A percentile compares a stretch with the other conserved stretches of the same genome.
Conservation (phyloP, 1,140 invertebrate species). For the Drosophila simulans region DNA sequence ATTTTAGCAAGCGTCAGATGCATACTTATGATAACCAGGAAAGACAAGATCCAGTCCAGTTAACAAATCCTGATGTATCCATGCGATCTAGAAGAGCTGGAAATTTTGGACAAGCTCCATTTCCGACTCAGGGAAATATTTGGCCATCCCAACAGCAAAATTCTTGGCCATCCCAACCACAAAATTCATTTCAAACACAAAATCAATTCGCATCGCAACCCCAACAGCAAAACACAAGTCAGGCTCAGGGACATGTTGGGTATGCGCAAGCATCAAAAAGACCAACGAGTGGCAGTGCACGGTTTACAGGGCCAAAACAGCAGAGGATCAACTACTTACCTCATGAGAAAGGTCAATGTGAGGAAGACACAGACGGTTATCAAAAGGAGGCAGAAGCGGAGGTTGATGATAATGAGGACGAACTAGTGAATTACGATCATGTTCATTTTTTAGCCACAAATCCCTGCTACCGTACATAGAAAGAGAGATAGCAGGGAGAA, state of each 20-base stretch:
- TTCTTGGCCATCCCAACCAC: too few relatives aligned
- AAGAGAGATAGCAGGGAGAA: slow-evolving; percentile 13
- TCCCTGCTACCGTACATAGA: slow-evolving; percentile 9
- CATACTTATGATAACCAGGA: too few relatives aligned
- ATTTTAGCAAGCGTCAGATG: too few relatives aligned
- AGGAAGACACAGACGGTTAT: not conserved
- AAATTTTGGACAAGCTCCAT: too few relatives aligned
- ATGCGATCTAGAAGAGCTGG: too few relatives aligned
- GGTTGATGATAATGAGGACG: not conserved
- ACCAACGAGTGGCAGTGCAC: slow-evolving; percentile 5
- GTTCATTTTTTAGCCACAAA: slow-evolving; percentile 5
- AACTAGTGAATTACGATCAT: not conserved
- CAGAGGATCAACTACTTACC: slow-evolving; percentile 15
- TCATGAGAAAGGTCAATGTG: slow-evolving; percentile 1
- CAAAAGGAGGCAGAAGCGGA: slow-evolving; percentile 4
- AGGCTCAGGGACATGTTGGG: not conserved
- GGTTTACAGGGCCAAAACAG: slow-evolving; percentile 16
- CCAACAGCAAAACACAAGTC: too few relatives aligned
- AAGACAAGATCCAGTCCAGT: too few relatives aligned
- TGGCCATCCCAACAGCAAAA: too few relatives aligned
- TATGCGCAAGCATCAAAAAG: slow-evolving; percentile 7
- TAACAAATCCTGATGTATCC: too few relatives aligned
- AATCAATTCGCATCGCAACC: too few relatives aligned
- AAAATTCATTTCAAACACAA: too few relatives aligned
- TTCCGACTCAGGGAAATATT: too few relatives aligned